Evolutionary conservation across 2,888 invertebrate species (phyloP).

Genomic region (Caenorhabditis macrosperma): DNA sequence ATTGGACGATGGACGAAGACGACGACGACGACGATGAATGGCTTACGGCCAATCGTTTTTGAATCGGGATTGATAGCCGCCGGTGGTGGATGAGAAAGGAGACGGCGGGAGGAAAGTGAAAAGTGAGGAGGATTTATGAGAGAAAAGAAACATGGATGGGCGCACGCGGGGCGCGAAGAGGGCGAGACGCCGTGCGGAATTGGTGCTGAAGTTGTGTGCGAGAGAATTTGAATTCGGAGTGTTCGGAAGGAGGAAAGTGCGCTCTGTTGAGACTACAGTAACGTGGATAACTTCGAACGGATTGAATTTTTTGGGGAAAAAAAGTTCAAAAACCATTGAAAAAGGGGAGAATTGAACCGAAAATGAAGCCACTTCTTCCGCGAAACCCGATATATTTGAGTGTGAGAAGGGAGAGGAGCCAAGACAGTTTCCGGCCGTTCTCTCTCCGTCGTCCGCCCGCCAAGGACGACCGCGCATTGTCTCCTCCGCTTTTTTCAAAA

Average conservation of each 20-base stretch:
- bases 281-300: too few relatives aligned
- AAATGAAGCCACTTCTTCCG: conserved; percentile 8
- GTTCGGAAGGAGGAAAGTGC: neutral
- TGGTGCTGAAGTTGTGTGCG: conserved; percentile 24
- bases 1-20: conserved; percentile 23
- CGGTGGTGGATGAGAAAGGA: conserved; percentile 22
- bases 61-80: conserved; percentile 58
- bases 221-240: neutral
- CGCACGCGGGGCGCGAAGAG: neutral
- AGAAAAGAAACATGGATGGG: conserved; percentile 9
- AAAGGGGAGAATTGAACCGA: neutral
- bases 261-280: neutral
- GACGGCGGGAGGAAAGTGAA: conserved; percentile 10
- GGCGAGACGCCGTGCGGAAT: conserved; percentile 13
- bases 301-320: too few relatives aligned
- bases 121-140: conserved; percentile 48
- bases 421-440: conserved; percentile 53
- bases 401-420: conserved; percentile 26
- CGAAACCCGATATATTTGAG: conserved; percentile 39
- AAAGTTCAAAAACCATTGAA: conserved; percentile 16
- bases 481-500: conserved; percentile 14
- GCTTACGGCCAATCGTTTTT: conserved; percentile 56
- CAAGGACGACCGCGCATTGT: conserved; percentile 41
- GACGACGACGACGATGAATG: conserved; percentile 21
- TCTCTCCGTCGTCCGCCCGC: conserved; percentile 25